Evolutionary conservation across 1,140 invertebrate genomes (phyloP), one percentile per base, ranked within the genome.

Genomic region (Cydia amplana): DNA sequence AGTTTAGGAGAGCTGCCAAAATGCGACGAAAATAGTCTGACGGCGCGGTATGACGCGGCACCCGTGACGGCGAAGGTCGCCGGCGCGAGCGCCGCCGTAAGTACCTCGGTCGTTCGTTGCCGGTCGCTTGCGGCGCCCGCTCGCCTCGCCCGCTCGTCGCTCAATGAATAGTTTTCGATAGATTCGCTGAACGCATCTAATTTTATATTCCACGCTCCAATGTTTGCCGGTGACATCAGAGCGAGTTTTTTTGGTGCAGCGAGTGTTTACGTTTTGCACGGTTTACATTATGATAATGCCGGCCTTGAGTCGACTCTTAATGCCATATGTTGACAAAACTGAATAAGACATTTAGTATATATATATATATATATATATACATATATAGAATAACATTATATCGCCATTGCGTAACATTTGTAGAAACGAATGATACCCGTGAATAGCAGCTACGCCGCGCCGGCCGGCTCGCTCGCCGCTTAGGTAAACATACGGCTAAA

Each of bases 161-260:
- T 93, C 90, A 93, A 93, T 93, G 91, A 88, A 90, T 85, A 85
- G 81, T 77, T 77, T 74, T 79, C 79, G 79, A 83, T 84, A 86
- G 84, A 83, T 85, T 83, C 83, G 85, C 85, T 76, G 78, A 82
- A 80, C 84, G 82, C 81, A 81, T 85, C 91, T 93, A 91, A 90
- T 82, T 91, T 87, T 88, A 85, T 81, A 87, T 86, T 88, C 78
- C 82, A 89, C 87, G 83, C 77, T 86, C 86, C 85, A 84, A 84
- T 87, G 86, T 89, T 88, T 89, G 87, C 85, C 84, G 82, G 85
- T 93, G 91, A 93, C 91, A 93, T 93, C 91, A 86, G 80, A 93
- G 79, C 81, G 73, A 82, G 79, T 85, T 86, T 89, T 90, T 92
- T 90, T 77, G 78, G 85, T 89, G 90, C 89, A 89, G 75, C 81